Conservation (phyloP, 2,888 invertebrate species). For the Eristalis arbustorum region DNA sequence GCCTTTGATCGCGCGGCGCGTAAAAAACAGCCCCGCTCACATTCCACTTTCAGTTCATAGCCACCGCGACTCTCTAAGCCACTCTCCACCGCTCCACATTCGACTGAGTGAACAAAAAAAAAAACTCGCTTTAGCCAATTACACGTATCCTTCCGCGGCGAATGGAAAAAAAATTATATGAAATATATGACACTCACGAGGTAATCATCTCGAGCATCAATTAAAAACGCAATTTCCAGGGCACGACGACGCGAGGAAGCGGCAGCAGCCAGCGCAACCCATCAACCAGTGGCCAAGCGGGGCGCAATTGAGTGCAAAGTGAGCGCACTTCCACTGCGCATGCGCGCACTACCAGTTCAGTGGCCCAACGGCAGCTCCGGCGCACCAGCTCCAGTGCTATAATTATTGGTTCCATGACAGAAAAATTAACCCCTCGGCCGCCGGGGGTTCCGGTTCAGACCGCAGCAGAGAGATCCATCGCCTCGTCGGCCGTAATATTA, state of each 20-base stretch:
- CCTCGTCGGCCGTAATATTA: constrained; percentile 45
- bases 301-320: constrained; percentile 60
- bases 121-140: constrained; percentile 47
- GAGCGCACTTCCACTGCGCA: constrained; percentile 63
- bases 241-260: background rate
- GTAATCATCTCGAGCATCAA: constrained; percentile 65
- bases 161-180: constrained; percentile 14
- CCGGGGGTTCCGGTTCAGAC: constrained; percentile 47
- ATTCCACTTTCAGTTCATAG: constrained; percentile 23
- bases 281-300: constrained; percentile 5
- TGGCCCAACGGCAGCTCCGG: constrained; percentile 49
- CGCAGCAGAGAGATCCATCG: constrained; percentile 50
- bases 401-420: constrained; percentile 73
- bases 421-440: constrained; percentile 75
- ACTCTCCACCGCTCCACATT: constrained; percentile 28
- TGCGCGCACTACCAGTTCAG: constrained; percentile 59
- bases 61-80: constrained; percentile 15
- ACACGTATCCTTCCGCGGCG: constrained; percentile 21
- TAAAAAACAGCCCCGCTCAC: constrained; percentile 17
- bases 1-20: background rate
- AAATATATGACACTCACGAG: constrained; percentile 66
- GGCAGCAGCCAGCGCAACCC: background rate
- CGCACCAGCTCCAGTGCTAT: constrained; percentile 33
- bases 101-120: background rate
- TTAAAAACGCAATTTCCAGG: constrained; percentile 57